Evolutionary conservation across 2,113 vertebrate species (phyloP).

Genomic region (Cathartes aura): DNA sequence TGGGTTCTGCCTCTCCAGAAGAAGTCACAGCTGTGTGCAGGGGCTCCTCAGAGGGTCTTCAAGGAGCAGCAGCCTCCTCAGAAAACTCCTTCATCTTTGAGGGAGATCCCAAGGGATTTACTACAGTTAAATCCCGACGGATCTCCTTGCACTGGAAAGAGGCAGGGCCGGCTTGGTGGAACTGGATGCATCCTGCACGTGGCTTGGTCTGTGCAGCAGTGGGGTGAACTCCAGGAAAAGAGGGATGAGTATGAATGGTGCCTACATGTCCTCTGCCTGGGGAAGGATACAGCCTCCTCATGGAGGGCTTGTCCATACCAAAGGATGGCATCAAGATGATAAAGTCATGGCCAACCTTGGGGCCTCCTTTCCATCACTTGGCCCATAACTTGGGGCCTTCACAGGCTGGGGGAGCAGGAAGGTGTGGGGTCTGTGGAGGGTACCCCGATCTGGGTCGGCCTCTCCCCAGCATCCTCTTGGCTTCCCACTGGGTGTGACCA

Average conservation of each 20-base stretch:
- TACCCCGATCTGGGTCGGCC: rapidly evolving
- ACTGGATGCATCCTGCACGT: rapidly evolving
- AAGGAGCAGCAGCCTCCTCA: background rate
- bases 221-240: background rate
- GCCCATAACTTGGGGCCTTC: background rate
- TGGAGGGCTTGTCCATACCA: background rate
- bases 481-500: background rate
- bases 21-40: background rate
- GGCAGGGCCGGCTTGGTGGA: background rate
- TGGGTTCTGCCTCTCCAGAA: background rate
- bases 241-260: background rate
- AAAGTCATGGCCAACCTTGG: background rate
- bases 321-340: background rate
- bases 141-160: background rate
- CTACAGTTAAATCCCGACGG: background rate
- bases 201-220: background rate
- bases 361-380: background rate
- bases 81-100: background rate
- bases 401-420: background rate
- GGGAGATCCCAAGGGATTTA: background rate
- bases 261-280: background rate
- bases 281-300: background rate
- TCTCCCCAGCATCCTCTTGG: background rate
- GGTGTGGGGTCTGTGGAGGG: background rate
- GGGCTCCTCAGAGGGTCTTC: background rate